A percentile compares a stretch with the other conserved stretches of the same genome.
Evolutionary conservation across 2,797 vertebrate species (phyloP).

Genomic region (Crax fasciolata): DNA sequence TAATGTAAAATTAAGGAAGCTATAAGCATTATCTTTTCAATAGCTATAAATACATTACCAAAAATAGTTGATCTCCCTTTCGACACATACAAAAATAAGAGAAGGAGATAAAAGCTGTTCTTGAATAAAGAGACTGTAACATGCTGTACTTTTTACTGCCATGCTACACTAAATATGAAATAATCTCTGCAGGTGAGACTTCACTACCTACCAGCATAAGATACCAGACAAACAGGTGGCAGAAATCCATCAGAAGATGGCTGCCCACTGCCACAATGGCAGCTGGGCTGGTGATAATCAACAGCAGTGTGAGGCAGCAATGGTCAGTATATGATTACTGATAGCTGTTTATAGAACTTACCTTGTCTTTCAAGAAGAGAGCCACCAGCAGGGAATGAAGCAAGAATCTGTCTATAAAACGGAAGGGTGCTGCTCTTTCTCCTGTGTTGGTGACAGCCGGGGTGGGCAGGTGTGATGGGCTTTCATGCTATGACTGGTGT

Average conservation of each 20-base stretch:
- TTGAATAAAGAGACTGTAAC: background rate
- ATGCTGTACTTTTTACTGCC: rapidly evolving
- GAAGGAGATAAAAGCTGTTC: too few relatives aligned
- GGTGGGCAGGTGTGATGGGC: too few relatives aligned
- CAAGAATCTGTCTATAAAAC: background rate
- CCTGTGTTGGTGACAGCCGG: too few relatives aligned
- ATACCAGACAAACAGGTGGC: rapidly evolving
- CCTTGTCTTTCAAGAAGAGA: background rate
- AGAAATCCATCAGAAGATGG: background rate
- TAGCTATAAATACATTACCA: background rate
- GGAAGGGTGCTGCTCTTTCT: background rate
- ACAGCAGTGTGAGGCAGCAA: rapidly evolving
- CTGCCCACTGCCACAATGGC: rapidly evolving
- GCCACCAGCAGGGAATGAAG: rapidly evolving
- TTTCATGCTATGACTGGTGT: rapidly evolving
- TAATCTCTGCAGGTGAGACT: rapidly evolving
- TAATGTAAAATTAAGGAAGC: background rate
- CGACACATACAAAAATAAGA: rapidly evolving
- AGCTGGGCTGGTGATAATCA: rapidly evolving
- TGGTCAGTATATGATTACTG: rapidly evolving
- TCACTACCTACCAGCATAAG: background rate
- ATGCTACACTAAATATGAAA: background rate
- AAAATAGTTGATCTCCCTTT: background rate
- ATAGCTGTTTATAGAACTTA: rapidly evolving
- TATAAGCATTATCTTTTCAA: background rate